Evolutionary conservation across 1,140 invertebrate genomes (phyloP).

Genomic region (Hypothenemus hampei): DNA sequence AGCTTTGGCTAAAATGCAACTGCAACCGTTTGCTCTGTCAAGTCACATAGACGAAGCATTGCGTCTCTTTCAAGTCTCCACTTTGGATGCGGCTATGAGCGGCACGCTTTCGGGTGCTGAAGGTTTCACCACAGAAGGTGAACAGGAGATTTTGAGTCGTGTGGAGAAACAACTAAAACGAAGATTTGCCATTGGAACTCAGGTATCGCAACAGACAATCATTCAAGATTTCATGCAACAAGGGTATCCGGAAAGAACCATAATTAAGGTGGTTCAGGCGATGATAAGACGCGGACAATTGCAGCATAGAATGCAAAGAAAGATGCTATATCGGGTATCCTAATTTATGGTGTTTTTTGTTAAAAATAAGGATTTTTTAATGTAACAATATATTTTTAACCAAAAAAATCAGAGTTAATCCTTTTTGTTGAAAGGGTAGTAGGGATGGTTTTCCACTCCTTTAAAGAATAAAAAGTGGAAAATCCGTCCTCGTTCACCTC

Average conservation of each 20-base stretch:
- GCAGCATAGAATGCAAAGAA: conserved; percentile 92
- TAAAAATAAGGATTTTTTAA: too few species aligned
- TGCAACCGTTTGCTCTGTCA: conserved; percentile 89
- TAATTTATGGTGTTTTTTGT: too few species aligned
- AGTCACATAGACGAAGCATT: conserved; percentile 93
- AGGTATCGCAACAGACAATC: conserved; percentile 92
- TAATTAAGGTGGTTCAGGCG: conserved; percentile 86
- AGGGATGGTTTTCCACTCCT: conserved; percentile 53
- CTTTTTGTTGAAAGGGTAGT: conserved; percentile 52
- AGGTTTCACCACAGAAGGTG: conserved; percentile 94
- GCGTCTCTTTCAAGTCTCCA: conserved; percentile 98
- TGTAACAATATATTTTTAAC: too few species aligned
- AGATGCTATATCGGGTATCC: conserved; percentile 97
- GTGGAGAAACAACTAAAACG: conserved; percentile 95
- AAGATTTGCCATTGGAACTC: conserved; percentile 92
- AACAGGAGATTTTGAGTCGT: conserved; percentile 80
- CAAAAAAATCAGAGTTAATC: neutral
- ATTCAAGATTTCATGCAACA: conserved; percentile 91
- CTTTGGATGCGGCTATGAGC: conserved; percentile 89
- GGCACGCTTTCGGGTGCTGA: conserved; percentile 92
- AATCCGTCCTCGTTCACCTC: conserved; percentile 51
- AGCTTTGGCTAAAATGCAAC: conserved; percentile 95
- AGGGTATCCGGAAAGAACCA: conserved; percentile 84
- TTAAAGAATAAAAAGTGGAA: conserved; percentile 56
- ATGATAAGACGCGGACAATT: conserved; percentile 94